phyloP scores from a whole-genome alignment of 2,888 invertebrate species.

The Mesochorus sp. region DNA sequence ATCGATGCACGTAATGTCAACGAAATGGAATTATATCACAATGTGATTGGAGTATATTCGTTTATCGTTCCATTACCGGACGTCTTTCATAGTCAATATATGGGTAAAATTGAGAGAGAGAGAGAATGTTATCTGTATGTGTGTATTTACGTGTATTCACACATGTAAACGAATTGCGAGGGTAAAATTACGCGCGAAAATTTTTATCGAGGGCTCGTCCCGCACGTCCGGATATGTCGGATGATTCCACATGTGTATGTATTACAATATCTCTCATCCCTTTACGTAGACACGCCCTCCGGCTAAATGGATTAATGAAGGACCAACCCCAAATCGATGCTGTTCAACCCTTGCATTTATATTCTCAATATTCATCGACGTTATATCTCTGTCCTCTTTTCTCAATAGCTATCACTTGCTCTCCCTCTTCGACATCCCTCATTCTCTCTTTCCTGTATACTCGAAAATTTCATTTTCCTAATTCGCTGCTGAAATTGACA shows the following conservation, averaged over 20 bases:
- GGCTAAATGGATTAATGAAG: slow-evolving; percentile 58
- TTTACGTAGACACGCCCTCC: slow-evolving; percentile 51
- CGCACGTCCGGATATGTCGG: slow-evolving; percentile 34
- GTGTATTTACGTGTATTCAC: background rate
- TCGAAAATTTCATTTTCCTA: slow-evolving; percentile 55
- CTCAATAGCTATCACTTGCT: background rate
- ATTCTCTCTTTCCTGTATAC: background rate
- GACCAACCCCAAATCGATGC: slow-evolving; percentile 33
- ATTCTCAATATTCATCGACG: slow-evolving; percentile 23
- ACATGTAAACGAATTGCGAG: background rate
- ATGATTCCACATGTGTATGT: slow-evolving; percentile 26
- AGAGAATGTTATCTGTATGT: background rate
- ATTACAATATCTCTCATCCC: slow-evolving; percentile 22
- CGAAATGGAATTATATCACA: slow-evolving; percentile 37
- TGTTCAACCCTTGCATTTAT: slow-evolving; percentile 38
- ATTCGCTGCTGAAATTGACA: slow-evolving; percentile 52
- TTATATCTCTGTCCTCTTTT: background rate
- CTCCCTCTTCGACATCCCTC: background rate
- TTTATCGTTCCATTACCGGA: slow-evolving; percentile 53
- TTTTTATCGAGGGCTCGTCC: slow-evolving; percentile 36
- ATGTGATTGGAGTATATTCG: slow-evolving; percentile 36
- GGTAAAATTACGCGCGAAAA: slow-evolving; percentile 46
- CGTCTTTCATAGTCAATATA: slow-evolving; percentile 22
- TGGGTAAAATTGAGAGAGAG: background rate
- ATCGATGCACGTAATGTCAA: slow-evolving; percentile 9